Percentiles rank a stretch among this genome's conserved stretches.
These are phyloP conservation scores for Melieria omissa DNA, from an alignment of 2,888 invertebrate species.

Conservation along the genomic window DNA sequence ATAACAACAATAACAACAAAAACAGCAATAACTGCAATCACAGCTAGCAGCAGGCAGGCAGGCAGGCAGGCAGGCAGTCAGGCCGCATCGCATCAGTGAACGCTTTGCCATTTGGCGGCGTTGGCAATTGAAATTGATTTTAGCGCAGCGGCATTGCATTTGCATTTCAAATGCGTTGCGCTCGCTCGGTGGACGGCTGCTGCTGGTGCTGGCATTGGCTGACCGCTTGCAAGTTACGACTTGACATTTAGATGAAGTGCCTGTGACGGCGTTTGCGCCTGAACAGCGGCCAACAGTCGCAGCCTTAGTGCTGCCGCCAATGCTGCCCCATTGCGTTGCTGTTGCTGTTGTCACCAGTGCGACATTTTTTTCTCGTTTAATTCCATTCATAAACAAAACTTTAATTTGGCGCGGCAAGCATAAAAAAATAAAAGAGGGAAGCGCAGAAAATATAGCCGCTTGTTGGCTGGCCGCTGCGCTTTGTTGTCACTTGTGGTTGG, in stretches of 20 bases:
- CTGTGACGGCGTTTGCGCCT: slow-evolving; percentile 51
- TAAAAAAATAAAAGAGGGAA: slow-evolving; percentile 3
- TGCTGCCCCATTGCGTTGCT: too few species aligned
- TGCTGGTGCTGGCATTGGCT: slow-evolving; percentile 30
- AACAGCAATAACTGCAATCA: background rate
- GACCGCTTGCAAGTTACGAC: slow-evolving; percentile 56
- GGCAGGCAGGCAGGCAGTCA: too few species aligned
- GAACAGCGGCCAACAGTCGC: slow-evolving; percentile 47
- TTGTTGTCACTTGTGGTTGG: slow-evolving; percentile 8
- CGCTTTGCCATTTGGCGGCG: background rate
- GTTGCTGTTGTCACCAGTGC: slow-evolving; percentile 13
- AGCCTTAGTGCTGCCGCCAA: slow-evolving; percentile 31
- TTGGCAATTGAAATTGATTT: slow-evolving; percentile 1
- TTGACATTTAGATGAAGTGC: slow-evolving; percentile 66
- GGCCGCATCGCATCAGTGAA: too few species aligned
- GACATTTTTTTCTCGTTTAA: slow-evolving; percentile 47
- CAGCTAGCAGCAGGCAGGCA: too few species aligned
- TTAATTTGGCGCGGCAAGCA: slow-evolving; percentile 51
- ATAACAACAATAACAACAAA: background rate
- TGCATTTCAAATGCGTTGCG: slow-evolving; percentile 37
- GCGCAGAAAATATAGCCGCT: too few species aligned
- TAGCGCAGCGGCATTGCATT: slow-evolving; percentile 20
- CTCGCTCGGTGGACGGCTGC: background rate
- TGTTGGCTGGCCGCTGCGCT: background rate
- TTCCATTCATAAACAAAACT: slow-evolving; percentile 64